Percentiles rank a stretch among this genome's conserved stretches.
Conservation (phyloP, 2,113 vertebrate species). For the Dascyllus trimaculatus region DNA sequence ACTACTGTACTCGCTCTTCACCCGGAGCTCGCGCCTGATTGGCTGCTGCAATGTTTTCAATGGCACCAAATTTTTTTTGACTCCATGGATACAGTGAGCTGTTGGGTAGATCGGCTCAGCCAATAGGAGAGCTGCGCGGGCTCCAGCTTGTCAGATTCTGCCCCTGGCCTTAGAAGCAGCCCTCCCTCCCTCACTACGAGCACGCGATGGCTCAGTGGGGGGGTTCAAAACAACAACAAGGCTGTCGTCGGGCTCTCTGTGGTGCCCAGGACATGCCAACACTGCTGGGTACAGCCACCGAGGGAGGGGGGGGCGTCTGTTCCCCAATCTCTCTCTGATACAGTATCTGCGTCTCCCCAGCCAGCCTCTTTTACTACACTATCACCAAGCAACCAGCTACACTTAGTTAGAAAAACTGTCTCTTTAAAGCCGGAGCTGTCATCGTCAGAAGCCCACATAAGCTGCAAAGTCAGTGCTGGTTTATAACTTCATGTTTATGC, state of each 20-base stretch:
- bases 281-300: constrained; percentile 31
- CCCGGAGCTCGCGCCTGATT: constrained; percentile 67
- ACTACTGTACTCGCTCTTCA: constrained; percentile 76
- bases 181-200: constrained; percentile 54
- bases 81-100: constrained; percentile 87
- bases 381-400: constrained; percentile 46
- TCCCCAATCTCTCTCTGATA: constrained; percentile 45
- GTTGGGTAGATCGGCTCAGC: constrained; percentile 76
- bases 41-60: constrained; percentile 82
- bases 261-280: constrained; percentile 64
- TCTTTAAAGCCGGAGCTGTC: constrained; percentile 1
- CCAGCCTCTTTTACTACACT: constrained; percentile 16
- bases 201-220: constrained; percentile 81
- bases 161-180: constrained; percentile 74
- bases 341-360: constrained; percentile 15
- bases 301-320: constrained; percentile 12
- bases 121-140: constrained; percentile 80
- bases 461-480: constrained; percentile 2
- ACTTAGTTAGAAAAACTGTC: constrained; percentile 1
- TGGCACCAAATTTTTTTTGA: constrained; percentile 81
- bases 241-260: constrained; percentile 54
- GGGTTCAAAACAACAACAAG: constrained; percentile 82
- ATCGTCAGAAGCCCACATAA: constrained; percentile 12
- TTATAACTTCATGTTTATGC: background rate
- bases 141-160: constrained; percentile 79